Conservation (phyloP, 2,888 invertebrate genomes). For the Erebia ligea region DNA sequence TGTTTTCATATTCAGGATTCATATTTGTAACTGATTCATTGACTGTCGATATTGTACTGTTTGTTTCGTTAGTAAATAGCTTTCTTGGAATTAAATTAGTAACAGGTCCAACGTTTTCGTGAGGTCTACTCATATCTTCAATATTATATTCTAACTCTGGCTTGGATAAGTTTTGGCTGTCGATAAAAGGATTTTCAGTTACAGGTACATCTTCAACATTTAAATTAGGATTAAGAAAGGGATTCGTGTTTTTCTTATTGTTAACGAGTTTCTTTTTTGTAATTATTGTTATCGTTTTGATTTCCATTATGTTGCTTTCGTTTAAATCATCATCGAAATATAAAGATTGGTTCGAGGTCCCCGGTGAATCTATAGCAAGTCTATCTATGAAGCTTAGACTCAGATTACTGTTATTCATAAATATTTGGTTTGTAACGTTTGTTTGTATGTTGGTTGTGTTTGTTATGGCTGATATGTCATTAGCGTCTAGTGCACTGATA, state of each 20-base stretch:
- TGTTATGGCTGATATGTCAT: conserved; percentile 48
- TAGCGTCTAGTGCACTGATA: conserved; percentile 42
- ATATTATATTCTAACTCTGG: conserved; percentile 64
- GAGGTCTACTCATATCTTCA: conserved; percentile 51
- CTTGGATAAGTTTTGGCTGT: conserved; percentile 45
- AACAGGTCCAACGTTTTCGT: conserved; percentile 39
- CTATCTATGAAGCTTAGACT: conserved; percentile 77
- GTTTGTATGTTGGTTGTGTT: conserved; percentile 63
- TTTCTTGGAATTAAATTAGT: conserved; percentile 63
- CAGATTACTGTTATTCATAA: conserved; percentile 66
- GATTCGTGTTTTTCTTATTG: conserved; percentile 68
- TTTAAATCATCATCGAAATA: conserved; percentile 78
- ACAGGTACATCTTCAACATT: conserved; percentile 46
- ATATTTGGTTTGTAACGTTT: conserved; percentile 66
- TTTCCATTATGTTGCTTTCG: conserved; percentile 81
- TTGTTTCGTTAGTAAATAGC: conserved; percentile 66
- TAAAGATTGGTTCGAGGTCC: conserved; percentile 66
- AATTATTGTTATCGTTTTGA: conserved; percentile 78
- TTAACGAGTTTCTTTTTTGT: conserved; percentile 67
- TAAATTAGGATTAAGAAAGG: conserved; percentile 69
- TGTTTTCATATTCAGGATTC: conserved; percentile 69
- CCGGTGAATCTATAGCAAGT: conserved; percentile 71
- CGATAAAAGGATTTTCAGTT: conserved; percentile 65
- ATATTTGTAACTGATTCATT: conserved; percentile 60
- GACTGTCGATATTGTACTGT: conserved; percentile 74